Base-by-base conservation (phyloP, 2,113 vertebrate species). In the Rostratula benghalensis region DNA sequence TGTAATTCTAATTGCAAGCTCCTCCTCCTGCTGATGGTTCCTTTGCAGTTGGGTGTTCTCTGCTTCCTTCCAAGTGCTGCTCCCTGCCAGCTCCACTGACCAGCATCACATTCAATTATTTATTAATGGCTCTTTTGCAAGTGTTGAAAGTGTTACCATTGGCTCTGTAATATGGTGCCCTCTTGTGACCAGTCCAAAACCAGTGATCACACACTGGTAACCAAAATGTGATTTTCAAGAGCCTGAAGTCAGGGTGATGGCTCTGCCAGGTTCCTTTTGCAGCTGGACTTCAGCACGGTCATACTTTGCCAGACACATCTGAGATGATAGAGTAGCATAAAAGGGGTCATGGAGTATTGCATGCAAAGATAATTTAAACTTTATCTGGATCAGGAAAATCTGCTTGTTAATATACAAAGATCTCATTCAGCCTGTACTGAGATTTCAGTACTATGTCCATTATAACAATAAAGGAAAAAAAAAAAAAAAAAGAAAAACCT, bases 131-230 rank as follows among this genome's bases (percentile, higher is more conserved):
- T 60, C 35, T 53, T 53, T 43, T 75, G 35, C 35, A 31, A 76
- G 30, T 21, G 21, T 11, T 50, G 19, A 5, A 50, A 51, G 17
- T 16, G 31, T 87, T 95, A 82, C 39, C 25, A 31, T 23, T 1
- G 37, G 31, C 53, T 97, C 77, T 96, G 51, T 90, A 84, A 85
- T 80, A 61, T 85, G 94, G 83, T 97, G 97, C 96, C 97, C 95
- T 90, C 97, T 91, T 87, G 97, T 97, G 98, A 95, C 89, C 24
- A 23, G 39, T 45, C 37, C 18, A 9, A 43, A 64, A 3, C 18
- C 6, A 22, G 20, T 35, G 71, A 21, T 60, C 1, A 3, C 4
- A 5, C 10, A 7, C 30, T 2, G 0, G 33, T 35, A 50, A 51
- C 45, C 7, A 21, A 53, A 75, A 45, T 4, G 0, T n/a, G 14